phyloP scores from a whole-genome alignment of 2,113 vertebrate species.

The Ovibos moschatus region DNA sequence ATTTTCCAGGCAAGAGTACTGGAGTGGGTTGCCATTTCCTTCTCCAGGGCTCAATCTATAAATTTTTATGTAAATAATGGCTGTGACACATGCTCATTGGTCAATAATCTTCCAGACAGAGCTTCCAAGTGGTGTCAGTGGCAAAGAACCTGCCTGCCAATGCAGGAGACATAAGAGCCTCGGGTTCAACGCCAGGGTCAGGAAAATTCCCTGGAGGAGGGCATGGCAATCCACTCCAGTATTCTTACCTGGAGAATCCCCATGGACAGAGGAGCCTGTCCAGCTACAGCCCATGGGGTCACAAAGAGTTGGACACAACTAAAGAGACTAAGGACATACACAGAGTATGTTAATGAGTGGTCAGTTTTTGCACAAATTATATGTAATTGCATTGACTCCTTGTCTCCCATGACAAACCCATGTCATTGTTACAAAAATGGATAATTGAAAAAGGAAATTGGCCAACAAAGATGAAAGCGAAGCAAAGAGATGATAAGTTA shows the following conservation, averaged over 20 bases:
- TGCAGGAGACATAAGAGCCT: background rate
- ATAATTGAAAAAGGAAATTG: background rate
- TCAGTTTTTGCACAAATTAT: background rate
- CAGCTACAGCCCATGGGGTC: background rate
- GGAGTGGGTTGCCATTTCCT: background rate
- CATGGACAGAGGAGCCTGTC: background rate
- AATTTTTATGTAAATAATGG: background rate
- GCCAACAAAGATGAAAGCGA: background rate
- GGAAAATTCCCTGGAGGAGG: background rate
- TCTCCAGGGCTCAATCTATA: background rate
- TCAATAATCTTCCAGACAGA: background rate
- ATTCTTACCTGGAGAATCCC: background rate
- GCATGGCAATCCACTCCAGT: background rate
- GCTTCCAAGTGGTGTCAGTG: background rate
- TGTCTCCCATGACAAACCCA: background rate
- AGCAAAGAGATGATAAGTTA: background rate
- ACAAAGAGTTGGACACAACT: background rate
- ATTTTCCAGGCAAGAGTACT: background rate
- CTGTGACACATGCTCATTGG: background rate
- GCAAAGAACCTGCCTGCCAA: background rate
- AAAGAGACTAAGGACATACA: background rate
- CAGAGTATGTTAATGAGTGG: background rate
- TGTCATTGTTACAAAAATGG: background rate
- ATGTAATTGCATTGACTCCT: background rate
- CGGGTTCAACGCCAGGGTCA: background rate